Conservation (phyloP, 2,797 vertebrate genomes). For the Cottoperca gobio region DNA sequence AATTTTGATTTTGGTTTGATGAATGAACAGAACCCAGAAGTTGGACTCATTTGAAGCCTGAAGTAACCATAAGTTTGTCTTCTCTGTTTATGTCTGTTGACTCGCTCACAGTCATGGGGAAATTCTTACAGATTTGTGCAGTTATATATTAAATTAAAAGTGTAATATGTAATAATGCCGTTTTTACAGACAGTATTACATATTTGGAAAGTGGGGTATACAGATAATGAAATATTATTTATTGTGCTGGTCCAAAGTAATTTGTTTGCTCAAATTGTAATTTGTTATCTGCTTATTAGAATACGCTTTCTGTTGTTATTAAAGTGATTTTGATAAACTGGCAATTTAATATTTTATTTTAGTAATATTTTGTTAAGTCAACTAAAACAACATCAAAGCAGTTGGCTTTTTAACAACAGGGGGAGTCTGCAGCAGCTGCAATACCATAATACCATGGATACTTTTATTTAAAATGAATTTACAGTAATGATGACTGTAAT, state of each 20-base stretch:
- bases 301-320: background rate
- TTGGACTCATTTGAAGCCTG: background rate
- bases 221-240: background rate
- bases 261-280: background rate
- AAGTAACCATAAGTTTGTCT: background rate
- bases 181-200: background rate
- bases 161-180: background rate
- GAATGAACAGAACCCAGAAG: background rate
- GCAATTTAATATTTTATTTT: background rate
- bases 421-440: background rate
- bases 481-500: background rate
- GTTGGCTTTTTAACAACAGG: background rate
- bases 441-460: background rate
- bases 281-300: background rate
- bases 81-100: background rate
- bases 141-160: too few relatives aligned
- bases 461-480: background rate
- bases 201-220: too few relatives aligned
- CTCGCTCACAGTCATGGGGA: background rate
- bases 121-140: background rate
- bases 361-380: background rate
- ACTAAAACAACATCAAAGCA: background rate
- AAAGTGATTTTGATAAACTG: background rate
- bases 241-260: background rate
- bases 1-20: background rate